phyloP scores from a whole-genome alignment of 2,797 vertebrate genomes.

The Pteronotus mesoamericanus region DNA sequence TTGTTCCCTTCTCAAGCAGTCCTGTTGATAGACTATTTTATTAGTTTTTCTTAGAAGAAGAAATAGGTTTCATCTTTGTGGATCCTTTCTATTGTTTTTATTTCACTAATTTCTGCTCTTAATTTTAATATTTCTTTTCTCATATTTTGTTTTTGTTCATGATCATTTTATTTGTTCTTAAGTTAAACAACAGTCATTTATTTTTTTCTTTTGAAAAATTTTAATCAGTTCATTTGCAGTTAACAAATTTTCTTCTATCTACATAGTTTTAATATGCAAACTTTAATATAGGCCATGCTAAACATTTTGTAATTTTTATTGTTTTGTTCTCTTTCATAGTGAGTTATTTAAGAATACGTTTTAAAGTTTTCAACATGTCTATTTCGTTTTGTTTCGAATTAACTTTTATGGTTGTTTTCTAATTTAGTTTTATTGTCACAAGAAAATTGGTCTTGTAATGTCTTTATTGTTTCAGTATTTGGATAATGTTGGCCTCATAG shows the following conservation, averaged over 20 bases:
- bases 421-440: background rate
- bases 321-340: background rate
- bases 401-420: background rate
- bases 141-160: background rate
- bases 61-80: background rate
- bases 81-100: background rate
- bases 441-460: background rate
- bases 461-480: background rate
- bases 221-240: background rate
- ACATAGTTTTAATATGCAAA: background rate
- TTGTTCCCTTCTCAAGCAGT: background rate
- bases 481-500: background rate
- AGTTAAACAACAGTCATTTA: background rate
- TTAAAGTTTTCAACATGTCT: background rate
- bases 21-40: background rate
- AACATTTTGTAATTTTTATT: conserved; percentile 6
- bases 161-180: background rate
- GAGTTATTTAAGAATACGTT: conserved; percentile 28
- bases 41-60: background rate
- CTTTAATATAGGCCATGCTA: background rate
- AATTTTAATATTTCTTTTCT: conserved; percentile 1
- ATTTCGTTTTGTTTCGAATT: background rate
- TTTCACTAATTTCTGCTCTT: conserved; percentile 8
- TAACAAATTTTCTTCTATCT: background rate
- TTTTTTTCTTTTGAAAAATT: background rate